Evolutionary conservation across 2,797 vertebrate genomes (phyloP), one percentile per base, ranked within the genome.

Genomic region (Poeciliopsis infans): DNA sequence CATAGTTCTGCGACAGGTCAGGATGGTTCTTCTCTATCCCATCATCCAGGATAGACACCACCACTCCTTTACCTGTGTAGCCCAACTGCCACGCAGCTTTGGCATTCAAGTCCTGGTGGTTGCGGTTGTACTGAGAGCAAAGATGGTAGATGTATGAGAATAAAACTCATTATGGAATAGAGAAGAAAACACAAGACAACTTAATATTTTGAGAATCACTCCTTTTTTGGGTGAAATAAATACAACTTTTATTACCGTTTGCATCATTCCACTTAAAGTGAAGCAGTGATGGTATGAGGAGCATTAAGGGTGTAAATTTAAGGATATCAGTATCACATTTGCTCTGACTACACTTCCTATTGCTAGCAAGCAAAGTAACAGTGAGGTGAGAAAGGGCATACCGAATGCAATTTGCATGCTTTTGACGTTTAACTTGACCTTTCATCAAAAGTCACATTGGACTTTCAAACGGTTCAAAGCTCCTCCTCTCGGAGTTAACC

Each of bases 1-100:
- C 94, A 0, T 95, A 95, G 88, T 95, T 95, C 81, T 94, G 86
- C 68, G 83, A 94, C 79, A 99, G 93, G 88, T 99, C 98, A 0
- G 98, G 98, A 87, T 99, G 98, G 94, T 97, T 98, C 95, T 98
- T 99, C 94, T 99, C 98, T 3, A 99, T 99, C 74, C 98, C 98
- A 0, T 99, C 98, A 36, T 99, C 98, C 93, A 99, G 93, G 91
- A 99, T 99, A 87, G 98, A 99, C 83, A 99, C 97, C 61, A 99
- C 98, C 0, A 99, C 97, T 28, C 97, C 98, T 72, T 93, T 96
- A 59, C 98, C 98, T 0, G 98, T 99, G 94, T 95, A 98, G 85
- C 98, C 98, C 93, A 97, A 95, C 61, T 96, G 94, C 98, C 98
- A 99, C 39, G 98, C 98, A 86, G 96, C 96, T 88, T 95, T 96